Evolutionary conservation across 1,140 invertebrate genomes (phyloP), one percentile per base, ranked within the genome.

Genomic region (Chrysomallon squamiferum): DNA sequence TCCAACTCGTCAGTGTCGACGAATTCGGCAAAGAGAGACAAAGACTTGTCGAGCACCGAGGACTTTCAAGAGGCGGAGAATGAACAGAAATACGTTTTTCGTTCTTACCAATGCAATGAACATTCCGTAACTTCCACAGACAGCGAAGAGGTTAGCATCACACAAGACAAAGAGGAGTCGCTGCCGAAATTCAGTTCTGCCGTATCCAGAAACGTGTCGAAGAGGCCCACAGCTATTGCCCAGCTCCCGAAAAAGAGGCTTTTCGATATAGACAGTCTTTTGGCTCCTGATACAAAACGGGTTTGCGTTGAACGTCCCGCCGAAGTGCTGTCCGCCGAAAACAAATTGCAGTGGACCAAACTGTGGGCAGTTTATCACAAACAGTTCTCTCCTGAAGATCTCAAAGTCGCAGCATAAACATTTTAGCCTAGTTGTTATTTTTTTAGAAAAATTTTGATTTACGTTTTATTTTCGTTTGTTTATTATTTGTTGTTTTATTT

Each of bases 241-340:
- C 61, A 76, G 41, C 43, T 58, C 38, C 69, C 74, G 22, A 80
- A 84, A 32, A 96, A 95, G 75, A 82, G 95, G 45, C 93, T 95
- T 78, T 98, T 98, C 81, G 96, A 98, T 84, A 93, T 98, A 2
- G 95, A 95, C 0, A 96, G 94, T 1, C 88, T 98, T 0, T 85
- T 98, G 1, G 95, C 95, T 0, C 95, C 87, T 0, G 87, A 88
- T 68, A 68, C 71, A 52, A 33, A 65, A 35, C 22, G 62, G 13
- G 54, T 57, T 5, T 30, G 32, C 29, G 2, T 27, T n/a, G 62
- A 30, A 32, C 60, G 22, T 47, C 54, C 43, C 38, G 58, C 33
- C 35, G 56, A 49, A 33, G 64, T 47, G 58, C 60, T 59, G 18
- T 32, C n/a, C 11, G 18, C 20, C 6, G 35, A 38, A 5, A 38